Evolutionary conservation across 2,797 vertebrate genomes (phyloP), one percentile per base, ranked within the genome.

Genomic region (Spinibarbus caldwelli): DNA sequence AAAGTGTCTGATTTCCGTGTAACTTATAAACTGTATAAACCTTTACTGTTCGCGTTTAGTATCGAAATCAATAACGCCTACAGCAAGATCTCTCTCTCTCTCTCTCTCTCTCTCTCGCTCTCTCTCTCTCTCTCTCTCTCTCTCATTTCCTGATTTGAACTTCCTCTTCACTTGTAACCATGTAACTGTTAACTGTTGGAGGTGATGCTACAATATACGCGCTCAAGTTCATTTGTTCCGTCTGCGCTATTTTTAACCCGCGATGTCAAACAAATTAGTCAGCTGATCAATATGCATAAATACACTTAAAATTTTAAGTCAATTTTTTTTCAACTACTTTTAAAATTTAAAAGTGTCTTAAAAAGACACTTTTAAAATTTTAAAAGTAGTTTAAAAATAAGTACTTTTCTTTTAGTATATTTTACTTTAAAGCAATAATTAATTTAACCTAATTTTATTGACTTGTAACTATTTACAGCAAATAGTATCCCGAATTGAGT

Each of bases 71-170:
- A 45, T 31, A 47, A 64, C 57, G 71, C 23, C 57, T 14, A 49
- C 36, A 36, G 81, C 31, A 64, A 64, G 14, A 49, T 75, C 26
- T 29, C 38, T 72, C 38, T 43, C 71, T 73, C 45, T 26, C 68
- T 71, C 38, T 26, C 68, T 41, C 41, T 71, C 68, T 43, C 68
- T 78, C 52, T 41, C 52, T 26, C 54, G 43, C 76, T 62, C 34
- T 59, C 77, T 64, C 76, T 64, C 77, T 64, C 77, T 41, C 49
- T 77, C 31, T 54, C 52, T n/a, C n/a, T 31, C 43, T 45, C 70
- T 47, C 47, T 52, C 47, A 21, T 78, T 73, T 82, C 80, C 80
- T 82, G 52, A 62, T 15, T 75, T 80, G 29, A 49, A 80, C 45
- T 67, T 80, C 62, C 78, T 41, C 59, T 45, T 45, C 45, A 43